Conservation (phyloP, 1,140 invertebrate genomes). For the Pogonomyrmex californicus region DNA sequence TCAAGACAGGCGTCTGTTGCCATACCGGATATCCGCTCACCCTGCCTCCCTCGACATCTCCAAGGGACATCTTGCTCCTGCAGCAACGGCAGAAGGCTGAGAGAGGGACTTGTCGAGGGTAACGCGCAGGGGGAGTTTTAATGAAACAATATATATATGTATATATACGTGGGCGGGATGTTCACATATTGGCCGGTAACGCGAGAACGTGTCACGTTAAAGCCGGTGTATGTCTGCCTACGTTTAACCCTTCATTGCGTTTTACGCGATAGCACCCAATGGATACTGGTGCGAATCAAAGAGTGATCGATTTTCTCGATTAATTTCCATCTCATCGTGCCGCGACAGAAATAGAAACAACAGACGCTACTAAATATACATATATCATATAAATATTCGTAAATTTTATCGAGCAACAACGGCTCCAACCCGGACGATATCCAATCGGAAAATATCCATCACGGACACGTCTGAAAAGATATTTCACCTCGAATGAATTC, state of each 20-base stretch:
- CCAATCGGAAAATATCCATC: slow-evolving; percentile 4
- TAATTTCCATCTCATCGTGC: slow-evolving; percentile 32
- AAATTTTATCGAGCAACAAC: slow-evolving; percentile 23
- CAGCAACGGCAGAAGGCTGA: slow-evolving; percentile 55
- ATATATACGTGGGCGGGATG: slow-evolving; percentile 49
- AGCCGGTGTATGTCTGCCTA: slow-evolving; percentile 40
- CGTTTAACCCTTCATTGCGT: slow-evolving; percentile 47
- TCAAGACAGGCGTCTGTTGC: slow-evolving; percentile 76
- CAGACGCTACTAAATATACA: slow-evolving; percentile 37
- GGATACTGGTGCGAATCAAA: slow-evolving; percentile 43
- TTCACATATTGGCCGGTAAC: slow-evolving; percentile 55
- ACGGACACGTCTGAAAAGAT: background rate
- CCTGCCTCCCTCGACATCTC: slow-evolving; percentile 71
- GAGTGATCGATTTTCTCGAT: slow-evolving; percentile 55
- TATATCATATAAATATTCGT: slow-evolving; percentile 35
- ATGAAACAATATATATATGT: slow-evolving; percentile 43
- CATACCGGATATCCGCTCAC: slow-evolving; percentile 84
- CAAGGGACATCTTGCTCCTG: slow-evolving; percentile 71
- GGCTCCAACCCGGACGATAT: too few relatives aligned
- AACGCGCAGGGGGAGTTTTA: slow-evolving; percentile 59
- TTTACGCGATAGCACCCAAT: slow-evolving; percentile 46
- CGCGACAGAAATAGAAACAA: slow-evolving; percentile 37
- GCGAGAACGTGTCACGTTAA: slow-evolving; percentile 59
- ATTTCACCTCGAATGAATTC: background rate
- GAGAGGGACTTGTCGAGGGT: slow-evolving; percentile 39